A percentile compares a stretch with the other conserved stretches of the same genome.
Evolutionary conservation across 2,888 invertebrate genomes (phyloP).

Genomic region (Balanococcus diminutus): DNA sequence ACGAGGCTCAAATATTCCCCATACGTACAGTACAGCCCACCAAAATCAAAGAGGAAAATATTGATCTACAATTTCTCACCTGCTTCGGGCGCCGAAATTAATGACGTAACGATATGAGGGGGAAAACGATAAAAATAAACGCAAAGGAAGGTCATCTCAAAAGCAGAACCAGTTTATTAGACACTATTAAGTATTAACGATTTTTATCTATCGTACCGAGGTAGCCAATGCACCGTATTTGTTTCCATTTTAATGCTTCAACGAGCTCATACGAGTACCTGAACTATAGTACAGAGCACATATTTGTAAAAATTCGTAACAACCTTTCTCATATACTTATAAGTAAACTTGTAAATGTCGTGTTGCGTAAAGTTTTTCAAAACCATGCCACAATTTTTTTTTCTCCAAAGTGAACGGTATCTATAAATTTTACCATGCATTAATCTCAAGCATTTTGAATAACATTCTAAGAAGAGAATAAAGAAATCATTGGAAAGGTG

Average conservation of each 20-base stretch:
- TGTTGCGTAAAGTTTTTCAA: background rate
- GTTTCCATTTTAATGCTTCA: background rate
- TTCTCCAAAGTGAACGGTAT: no score
- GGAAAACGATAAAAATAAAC: conserved; percentile 30
- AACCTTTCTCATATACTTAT: background rate
- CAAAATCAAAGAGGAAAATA: background rate
- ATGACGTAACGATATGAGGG: conserved; percentile 22
- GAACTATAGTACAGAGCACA: background rate
- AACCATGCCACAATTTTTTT: background rate
- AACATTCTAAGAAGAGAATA: background rate
- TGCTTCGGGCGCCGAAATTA: conserved; percentile 22
- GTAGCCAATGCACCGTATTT: background rate
- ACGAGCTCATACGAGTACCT: background rate
- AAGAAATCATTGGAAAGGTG: background rate
- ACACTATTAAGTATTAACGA: background rate
- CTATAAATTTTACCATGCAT: background rate
- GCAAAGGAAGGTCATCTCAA: conserved; percentile 15
- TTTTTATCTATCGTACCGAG: background rate
- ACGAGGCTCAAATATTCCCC: background rate
- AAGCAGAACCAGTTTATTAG: conserved; percentile 32
- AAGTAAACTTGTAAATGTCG: background rate
- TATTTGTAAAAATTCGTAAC: background rate
- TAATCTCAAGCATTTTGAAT: background rate
- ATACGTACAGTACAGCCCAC: background rate
- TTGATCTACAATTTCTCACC: conserved; percentile 11